Evolutionary conservation across 2,888 invertebrate genomes (phyloP).

Genomic region (Aricia artaxerxes): DNA sequence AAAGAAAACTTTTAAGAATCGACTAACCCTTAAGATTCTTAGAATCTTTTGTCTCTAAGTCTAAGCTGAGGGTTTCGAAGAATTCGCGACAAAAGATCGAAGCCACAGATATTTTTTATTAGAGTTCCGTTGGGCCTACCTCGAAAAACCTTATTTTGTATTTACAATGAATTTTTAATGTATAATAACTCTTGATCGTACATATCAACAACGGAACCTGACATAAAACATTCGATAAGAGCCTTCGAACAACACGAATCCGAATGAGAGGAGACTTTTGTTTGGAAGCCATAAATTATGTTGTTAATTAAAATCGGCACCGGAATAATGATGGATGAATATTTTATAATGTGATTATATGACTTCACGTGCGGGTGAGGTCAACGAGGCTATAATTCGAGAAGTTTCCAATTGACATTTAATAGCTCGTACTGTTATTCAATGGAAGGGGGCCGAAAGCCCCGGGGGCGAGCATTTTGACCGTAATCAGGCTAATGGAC

Average conservation of each 20-base stretch:
- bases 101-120: background rate
- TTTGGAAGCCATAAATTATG: conserved; percentile 3
- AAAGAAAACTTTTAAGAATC: background rate
- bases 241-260: background rate
- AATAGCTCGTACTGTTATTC: conserved; percentile 39
- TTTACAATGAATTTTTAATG: background rate
- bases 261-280: background rate
- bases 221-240: background rate
- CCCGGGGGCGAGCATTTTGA: conserved; percentile 66
- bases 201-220: background rate
- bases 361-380: conserved; percentile 28
- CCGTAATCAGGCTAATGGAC: conserved; percentile 77
- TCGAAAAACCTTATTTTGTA: background rate
- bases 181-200: no score
- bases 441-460: conserved; percentile 43
- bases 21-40: background rate
- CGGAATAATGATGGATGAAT: conserved; percentile 3
- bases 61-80: background rate
- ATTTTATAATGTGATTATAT: conserved; percentile 28
- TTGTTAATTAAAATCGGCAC: conserved; percentile 21
- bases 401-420: conserved; percentile 37
- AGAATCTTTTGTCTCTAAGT: background rate
- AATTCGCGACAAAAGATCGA: background rate
- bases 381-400: conserved; percentile 37
- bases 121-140: background rate